Evolutionary conservation across 1,140 invertebrate genomes (phyloP).

Genomic region (Drosophila pseudoobscura): DNA sequence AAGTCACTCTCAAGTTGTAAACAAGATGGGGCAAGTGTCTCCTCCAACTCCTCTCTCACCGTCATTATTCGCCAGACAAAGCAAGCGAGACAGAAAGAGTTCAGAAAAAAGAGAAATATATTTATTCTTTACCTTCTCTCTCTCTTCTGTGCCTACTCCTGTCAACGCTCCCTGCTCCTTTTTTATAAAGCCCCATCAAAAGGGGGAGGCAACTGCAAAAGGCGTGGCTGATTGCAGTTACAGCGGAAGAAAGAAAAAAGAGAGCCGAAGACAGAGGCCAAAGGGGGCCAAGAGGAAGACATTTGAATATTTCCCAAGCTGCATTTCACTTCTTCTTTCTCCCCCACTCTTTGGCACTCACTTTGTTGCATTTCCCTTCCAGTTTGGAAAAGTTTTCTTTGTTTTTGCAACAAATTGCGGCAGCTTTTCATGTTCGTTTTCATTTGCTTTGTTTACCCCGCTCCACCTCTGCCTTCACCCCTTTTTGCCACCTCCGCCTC

Average conservation of each 20-base stretch:
- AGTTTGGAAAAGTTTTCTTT: constrained; percentile 46
- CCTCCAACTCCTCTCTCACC: neutral
- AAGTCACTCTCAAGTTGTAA: constrained; percentile 52
- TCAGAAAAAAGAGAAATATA: neutral
- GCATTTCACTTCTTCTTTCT: constrained; percentile 7
- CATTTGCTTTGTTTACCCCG: constrained; percentile 30
- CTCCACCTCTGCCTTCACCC: neutral
- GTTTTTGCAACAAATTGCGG: constrained; percentile 67
- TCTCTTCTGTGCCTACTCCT: neutral
- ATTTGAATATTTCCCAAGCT: constrained; percentile 49
- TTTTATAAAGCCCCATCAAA: constrained; percentile 31
- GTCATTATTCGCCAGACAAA: neutral
- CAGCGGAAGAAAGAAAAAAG: neutral
- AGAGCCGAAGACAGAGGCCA: neutral
- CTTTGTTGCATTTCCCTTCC: constrained; percentile 53
- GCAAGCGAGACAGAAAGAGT: constrained; percentile 6
- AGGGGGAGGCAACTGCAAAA: constrained; percentile 5
- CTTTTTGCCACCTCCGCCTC: constrained; percentile 12
- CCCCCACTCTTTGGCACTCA: constrained; percentile 1
- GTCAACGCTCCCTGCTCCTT: neutral
- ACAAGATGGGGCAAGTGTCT: constrained; percentile 28
- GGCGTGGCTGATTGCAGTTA: constrained; percentile 47
- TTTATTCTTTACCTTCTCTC: neutral
- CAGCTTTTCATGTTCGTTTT: constrained; percentile 38
- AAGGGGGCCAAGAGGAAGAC: neutral